Evolutionary conservation across 1,140 invertebrate genomes (phyloP), one percentile per base, ranked within the genome.

Genomic region (Drosophila setifemur): DNA sequence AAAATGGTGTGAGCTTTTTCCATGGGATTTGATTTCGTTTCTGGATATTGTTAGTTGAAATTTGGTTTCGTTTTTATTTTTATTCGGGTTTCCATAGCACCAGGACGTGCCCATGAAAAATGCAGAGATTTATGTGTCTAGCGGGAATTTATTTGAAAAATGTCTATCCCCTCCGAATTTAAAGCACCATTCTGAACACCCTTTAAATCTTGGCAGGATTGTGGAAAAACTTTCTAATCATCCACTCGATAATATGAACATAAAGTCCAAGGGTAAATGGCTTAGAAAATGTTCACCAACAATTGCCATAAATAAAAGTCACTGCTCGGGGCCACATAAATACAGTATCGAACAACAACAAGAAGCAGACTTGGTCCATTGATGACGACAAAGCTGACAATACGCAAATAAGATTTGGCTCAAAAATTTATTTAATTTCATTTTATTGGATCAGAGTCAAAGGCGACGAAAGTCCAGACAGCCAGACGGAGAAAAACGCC

Each of bases 391-490:
- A 75, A 69, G 70, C 73, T 64, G 79, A 79, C 79, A 83, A 79
- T 79, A 85, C 77, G 72, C 81, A 85, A 85, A 86, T 86, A 86
- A 79, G 79, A 86, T 85, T 85, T 86, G 70, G 74, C 67, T 86
- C 66, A 79, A 85, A 85, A 85, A 85, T 79, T 79, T 85, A 86
- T 86, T 85, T 85, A 86, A 85, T 86, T 79, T 86, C 74, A 72
- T 71, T 85, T 83, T 74, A 85, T 78, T 78, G 69, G 78, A 63
- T 60, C 37, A 72, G 57, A 83, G 73, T 85, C 78, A 79, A 81
- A 73, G 73, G 73, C 73, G 44, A 25, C 39, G 43, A 58, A 49
- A 70, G 50, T 68, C 68, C 50, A 76, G 54, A 73, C 53, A 75
- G 61, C 9, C 54, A 47, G 58, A 58, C 28, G 14, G 50, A 14